These are phyloP conservation scores for Plodia interpunctella DNA, from an alignment of 1,140 invertebrate species.

Conservation along the genomic window DNA sequence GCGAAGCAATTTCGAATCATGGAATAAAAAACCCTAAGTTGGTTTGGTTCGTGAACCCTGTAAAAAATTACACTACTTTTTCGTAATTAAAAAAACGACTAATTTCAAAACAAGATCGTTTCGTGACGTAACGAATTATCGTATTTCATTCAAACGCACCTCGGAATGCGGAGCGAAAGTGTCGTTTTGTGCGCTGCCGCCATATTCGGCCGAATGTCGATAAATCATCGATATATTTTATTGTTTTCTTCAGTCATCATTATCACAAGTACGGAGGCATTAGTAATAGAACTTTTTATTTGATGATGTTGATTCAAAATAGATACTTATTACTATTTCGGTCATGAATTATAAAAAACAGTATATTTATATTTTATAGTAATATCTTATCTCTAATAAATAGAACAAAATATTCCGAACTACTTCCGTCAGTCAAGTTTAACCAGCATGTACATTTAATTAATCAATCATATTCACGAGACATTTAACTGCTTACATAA, in stretches of 20 bases:
- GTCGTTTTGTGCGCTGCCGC: neutral
- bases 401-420: neutral
- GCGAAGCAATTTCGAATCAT: no score
- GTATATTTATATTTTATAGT: no score
- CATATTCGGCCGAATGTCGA: neutral
- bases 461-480: neutral
- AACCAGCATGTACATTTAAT: neutral
- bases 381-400: neutral
- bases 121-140: neutral
- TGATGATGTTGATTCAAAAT: no score
- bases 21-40: no score
- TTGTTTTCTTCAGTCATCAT: neutral
- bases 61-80: no score
- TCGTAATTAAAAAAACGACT: no score
- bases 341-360: neutral
- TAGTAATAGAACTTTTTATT: no score
- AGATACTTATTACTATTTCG: no score
- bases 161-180: conserved; percentile 3
- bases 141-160: neutral
- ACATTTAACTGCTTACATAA: neutral
- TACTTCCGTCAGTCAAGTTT: neutral
- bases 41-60: no score
- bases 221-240: neutral
- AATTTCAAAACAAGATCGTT: neutral
- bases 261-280: no score